Conservation (phyloP, 2,797 vertebrate species). For the Cyprinella venusta region DNA sequence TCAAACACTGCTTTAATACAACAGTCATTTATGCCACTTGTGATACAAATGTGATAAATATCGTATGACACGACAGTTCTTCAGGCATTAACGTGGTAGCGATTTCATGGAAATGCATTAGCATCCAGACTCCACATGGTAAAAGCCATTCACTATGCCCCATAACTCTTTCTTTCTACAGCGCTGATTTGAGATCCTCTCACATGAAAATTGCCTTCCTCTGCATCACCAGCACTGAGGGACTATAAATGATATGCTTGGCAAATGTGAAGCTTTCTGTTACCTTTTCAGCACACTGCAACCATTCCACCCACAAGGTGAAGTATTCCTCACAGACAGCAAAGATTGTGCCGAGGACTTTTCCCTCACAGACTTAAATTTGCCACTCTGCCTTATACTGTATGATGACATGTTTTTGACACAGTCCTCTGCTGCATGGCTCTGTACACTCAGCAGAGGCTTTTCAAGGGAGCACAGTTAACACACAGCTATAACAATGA, state of each 20-base stretch:
- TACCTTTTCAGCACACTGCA: constrained; percentile 53
- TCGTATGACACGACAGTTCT: background rate
- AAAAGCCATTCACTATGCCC: constrained; percentile 24
- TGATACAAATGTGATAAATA: background rate
- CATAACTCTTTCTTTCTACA: background rate
- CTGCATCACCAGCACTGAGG: constrained; percentile 11
- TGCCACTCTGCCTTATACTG: constrained; percentile 48
- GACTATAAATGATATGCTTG: constrained; percentile 55
- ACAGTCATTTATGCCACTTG: background rate
- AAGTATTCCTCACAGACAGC: constrained; percentile 17
- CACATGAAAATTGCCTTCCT: constrained; percentile 19
- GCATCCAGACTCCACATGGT: background rate
- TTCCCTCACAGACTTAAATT: constrained; percentile 41
- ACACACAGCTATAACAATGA: constrained; percentile 15
- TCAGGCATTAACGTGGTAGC: background rate
- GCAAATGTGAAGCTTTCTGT: constrained; percentile 44
- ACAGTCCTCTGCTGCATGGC: constrained; percentile 24
- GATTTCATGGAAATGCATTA: constrained; percentile 12
- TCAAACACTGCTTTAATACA: constrained; percentile 1
- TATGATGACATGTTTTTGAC: constrained; percentile 55
- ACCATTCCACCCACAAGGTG: constrained; percentile 40
- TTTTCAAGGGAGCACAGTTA: constrained; percentile 29
- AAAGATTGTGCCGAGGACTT: constrained; percentile 14
- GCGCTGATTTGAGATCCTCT: constrained; percentile 30
- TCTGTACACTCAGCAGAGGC: background rate